Conservation (phyloP, 2,888 invertebrate genomes). For the Incurvaria masculella region DNA sequence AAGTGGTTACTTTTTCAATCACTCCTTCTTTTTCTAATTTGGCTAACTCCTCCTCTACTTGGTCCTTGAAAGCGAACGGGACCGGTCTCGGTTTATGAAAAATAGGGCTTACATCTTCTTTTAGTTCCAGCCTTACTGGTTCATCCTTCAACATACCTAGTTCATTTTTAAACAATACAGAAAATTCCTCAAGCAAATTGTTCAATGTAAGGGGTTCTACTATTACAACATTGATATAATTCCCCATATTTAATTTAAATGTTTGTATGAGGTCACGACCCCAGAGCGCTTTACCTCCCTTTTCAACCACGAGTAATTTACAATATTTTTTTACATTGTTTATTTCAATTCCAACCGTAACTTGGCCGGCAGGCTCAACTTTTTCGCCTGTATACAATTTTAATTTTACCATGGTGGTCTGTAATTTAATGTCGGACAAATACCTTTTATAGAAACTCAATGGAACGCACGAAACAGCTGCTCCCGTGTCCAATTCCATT, state of each 20-base stretch:
- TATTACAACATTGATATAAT: too few species aligned
- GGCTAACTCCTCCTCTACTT: constrained; percentile 17
- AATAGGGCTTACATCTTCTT: constrained; percentile 9
- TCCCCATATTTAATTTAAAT: not conserved
- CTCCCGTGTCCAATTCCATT: not conserved
- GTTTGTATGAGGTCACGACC: not conserved
- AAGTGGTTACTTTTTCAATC: constrained; percentile 17
- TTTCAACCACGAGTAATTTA: not conserved
- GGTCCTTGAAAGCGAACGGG: constrained; percentile 17
- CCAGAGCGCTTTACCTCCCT: not conserved
- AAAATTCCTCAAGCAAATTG: too few species aligned
- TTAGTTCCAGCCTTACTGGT: not conserved
- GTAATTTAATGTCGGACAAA: not conserved
- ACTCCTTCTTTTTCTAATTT: constrained; percentile 14
- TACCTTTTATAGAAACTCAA: not conserved
- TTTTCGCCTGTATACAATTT: not conserved
- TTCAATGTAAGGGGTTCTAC: too few species aligned
- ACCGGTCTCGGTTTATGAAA: constrained; percentile 18
- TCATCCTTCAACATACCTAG: not conserved
- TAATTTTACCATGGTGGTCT: not conserved
- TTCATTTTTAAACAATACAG: not conserved
- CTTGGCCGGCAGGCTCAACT: not conserved
- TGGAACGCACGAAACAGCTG: not conserved
- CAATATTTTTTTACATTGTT: not conserved
- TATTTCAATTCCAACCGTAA: not conserved